phyloP scores from a whole-genome alignment of 2,888 invertebrate genomes.

The Eilema griseolum region DNA sequence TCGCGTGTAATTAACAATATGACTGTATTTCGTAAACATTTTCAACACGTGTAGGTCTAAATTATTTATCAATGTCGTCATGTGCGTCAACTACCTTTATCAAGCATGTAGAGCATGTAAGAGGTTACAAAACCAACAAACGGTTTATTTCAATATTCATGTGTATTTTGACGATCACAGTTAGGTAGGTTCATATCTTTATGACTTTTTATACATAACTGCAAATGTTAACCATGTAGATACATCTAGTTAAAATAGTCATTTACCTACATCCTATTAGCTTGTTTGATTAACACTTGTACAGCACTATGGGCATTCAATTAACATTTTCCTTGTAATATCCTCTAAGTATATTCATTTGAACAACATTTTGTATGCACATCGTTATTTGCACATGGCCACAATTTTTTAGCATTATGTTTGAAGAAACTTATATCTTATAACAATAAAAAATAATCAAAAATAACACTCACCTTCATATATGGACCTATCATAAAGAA shows the following conservation, averaged over 20 bases:
- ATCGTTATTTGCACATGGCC: background rate
- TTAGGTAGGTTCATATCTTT: background rate
- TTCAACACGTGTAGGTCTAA: conserved; percentile 16
- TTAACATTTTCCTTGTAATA: conserved; percentile 1
- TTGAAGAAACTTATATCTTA: too few species aligned
- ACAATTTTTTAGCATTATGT: background rate
- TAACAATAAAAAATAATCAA: background rate
- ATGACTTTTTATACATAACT: background rate
- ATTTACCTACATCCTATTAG: background rate
- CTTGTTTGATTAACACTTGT: background rate
- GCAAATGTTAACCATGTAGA: background rate
- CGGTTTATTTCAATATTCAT: conserved; percentile 17
- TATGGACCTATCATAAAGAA: conserved; percentile 87
- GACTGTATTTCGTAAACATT: background rate
- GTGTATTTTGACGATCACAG: background rate
- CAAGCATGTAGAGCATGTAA: conserved; percentile 25
- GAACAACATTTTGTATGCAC: background rate
- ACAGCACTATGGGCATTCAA: background rate
- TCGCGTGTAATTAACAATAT: background rate
- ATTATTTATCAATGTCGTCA: conserved; percentile 42
- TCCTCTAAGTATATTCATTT: background rate
- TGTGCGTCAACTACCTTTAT: conserved; percentile 32
- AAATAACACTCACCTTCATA: conserved; percentile 81
- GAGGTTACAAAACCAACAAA: conserved; percentile 39
- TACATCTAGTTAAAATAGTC: background rate